Percentiles rank a stretch among this genome's conserved stretches.
Evolutionary conservation across 1,140 invertebrate species (phyloP).

Genomic region (Pararge aegeria): DNA sequence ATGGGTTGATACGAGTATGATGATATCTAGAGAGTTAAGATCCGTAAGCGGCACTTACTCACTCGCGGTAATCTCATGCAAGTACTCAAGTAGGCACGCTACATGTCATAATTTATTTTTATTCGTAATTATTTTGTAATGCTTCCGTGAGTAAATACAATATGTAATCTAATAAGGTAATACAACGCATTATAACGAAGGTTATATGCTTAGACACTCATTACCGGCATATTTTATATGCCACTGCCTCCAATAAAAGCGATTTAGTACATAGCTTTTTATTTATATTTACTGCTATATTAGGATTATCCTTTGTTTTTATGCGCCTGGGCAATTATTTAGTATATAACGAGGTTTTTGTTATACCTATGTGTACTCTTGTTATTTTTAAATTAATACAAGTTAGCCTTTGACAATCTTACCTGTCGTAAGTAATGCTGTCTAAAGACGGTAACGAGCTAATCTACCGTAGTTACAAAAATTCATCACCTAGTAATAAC

Average conservation of each 20-base stretch:
- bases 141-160: conserved; percentile 15
- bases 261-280: background rate
- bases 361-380: background rate
- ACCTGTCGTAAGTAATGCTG: too few species aligned
- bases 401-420: too few species aligned
- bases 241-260: background rate
- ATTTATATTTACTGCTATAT: background rate
- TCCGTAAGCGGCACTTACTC: too few species aligned
- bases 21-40: too few species aligned
- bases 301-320: background rate
- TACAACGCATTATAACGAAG: conserved; percentile 4
- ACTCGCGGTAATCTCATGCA: too few species aligned
- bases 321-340: background rate
- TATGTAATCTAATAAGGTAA: conserved; percentile 8
- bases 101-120: conserved; percentile 4
- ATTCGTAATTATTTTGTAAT: conserved; percentile 12
- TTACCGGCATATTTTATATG: conserved; percentile 2
- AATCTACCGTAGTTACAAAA: too few species aligned
- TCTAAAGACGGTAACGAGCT: too few species aligned
- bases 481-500: too few species aligned
- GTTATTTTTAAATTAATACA: too few species aligned
- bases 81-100: background rate
- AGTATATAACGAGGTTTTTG: background rate
- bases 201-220: conserved; percentile 1
- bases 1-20: too few species aligned